Evolutionary conservation across 2,113 vertebrate genomes (phyloP).

Genomic region (Chloropsis cyanopogon): DNA sequence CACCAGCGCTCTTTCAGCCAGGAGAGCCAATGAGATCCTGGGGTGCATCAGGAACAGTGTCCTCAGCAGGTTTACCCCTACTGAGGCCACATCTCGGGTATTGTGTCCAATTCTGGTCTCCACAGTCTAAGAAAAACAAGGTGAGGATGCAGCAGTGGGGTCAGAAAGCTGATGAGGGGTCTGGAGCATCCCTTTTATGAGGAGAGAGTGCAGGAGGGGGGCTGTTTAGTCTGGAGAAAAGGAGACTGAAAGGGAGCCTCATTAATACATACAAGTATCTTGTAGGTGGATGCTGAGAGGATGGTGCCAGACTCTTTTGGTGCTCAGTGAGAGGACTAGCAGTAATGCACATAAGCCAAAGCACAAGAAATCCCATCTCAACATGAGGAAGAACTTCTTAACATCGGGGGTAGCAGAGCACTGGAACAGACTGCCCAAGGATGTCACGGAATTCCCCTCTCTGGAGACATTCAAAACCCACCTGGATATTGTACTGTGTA

Average conservation of each 20-base stretch:
- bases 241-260: background rate
- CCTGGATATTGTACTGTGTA: background rate
- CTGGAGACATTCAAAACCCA: background rate
- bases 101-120: background rate
- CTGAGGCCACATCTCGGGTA: too few relatives aligned
- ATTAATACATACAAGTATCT: background rate
- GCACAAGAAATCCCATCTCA: background rate
- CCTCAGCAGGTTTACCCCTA: background rate
- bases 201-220: background rate
- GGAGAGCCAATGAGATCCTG: accelerated
- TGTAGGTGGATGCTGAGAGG: accelerated
- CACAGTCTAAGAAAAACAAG: background rate
- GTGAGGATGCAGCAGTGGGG: background rate
- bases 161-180: background rate
- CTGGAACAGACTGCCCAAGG: background rate
- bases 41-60: accelerated
- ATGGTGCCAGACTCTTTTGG: background rate
- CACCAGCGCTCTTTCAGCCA: accelerated
- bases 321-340: background rate
- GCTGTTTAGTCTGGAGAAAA: background rate
- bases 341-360: background rate
- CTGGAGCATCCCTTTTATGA: background rate
- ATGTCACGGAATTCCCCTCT: accelerated
- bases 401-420: background rate
- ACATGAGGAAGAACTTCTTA: background rate